A percentile compares a stretch with the other conserved stretches of the same genome.
Evolutionary conservation across 2,113 vertebrate species (phyloP).

Genomic region (Bostrychus sinensis): DNA sequence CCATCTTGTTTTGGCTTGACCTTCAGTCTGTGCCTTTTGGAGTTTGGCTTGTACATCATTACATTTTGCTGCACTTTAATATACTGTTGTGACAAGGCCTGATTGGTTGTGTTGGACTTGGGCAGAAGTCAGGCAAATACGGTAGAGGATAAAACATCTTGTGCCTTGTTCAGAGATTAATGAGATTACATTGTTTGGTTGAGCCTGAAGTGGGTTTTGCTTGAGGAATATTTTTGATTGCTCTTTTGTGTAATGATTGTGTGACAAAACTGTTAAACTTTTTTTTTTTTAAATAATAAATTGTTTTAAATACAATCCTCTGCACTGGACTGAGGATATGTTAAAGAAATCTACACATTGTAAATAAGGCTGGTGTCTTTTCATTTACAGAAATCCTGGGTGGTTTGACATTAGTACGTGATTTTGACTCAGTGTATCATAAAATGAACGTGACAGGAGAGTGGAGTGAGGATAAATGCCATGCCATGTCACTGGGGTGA

Average conservation of each 20-base stretch:
- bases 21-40: conserved; percentile 17
- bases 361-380: background rate
- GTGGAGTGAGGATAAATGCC: conserved; percentile 18
- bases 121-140: background rate
- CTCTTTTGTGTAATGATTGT: conserved; percentile 18
- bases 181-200: conserved; percentile 43
- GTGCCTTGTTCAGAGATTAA: conserved; percentile 31
- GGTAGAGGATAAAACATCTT: conserved; percentile 30
- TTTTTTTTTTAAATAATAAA: background rate
- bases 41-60: conserved; percentile 11
- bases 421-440: conserved; percentile 33
- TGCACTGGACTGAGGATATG: too few relatives aligned
- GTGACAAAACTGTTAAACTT: conserved; percentile 9
- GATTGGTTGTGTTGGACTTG: conserved; percentile 17
- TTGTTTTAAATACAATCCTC: too few relatives aligned
- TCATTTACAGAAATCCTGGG: background rate
- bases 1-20: conserved; percentile 1
- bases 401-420: background rate
- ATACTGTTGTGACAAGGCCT: conserved; percentile 17
- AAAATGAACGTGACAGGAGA: conserved; percentile 27
- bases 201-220: conserved; percentile 50
- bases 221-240: conserved; percentile 3
- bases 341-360: too few relatives aligned
- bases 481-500: conserved; percentile 22
- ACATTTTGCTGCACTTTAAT: conserved; percentile 1